Evolutionary conservation across 2,113 vertebrate species (phyloP).

Genomic region (Misgurnus anguillicaudatus): DNA sequence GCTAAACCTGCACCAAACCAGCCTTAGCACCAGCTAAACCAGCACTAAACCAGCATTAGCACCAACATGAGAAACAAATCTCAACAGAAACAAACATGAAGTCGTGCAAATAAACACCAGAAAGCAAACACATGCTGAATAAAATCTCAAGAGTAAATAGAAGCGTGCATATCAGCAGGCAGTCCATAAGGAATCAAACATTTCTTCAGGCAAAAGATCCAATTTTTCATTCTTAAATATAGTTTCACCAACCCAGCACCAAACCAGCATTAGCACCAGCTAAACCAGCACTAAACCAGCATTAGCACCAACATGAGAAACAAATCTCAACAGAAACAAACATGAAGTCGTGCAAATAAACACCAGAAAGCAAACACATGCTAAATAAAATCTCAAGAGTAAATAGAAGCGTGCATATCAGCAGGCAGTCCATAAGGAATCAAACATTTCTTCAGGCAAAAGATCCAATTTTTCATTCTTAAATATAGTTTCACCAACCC

Average conservation of each 20-base stretch:
- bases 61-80: no score
- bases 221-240: conserved; percentile 40
- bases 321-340: conserved; percentile 39
- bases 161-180: conserved; percentile 5
- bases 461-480: conserved; percentile 42
- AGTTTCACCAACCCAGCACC: conserved; percentile 26
- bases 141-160: not conserved
- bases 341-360: conserved; percentile 48
- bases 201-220: conserved; percentile 26
- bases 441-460: conserved; percentile 31
- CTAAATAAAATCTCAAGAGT: not conserved
- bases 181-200: conserved; percentile 34
- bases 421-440: conserved; percentile 20
- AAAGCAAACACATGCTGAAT: conserved; percentile 13
- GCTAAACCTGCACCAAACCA: no score
- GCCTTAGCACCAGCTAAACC: no score
- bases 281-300: no score
- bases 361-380: conserved; percentile 21
- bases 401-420: conserved; percentile 1
- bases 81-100: conserved; percentile 40
- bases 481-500: conserved; percentile 26
- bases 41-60: no score
- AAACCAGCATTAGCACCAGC: no score
- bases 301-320: no score
- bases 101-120: conserved; percentile 48